These are phyloP conservation scores for Tautogolabrus adspersus DNA, from an alignment of 2,113 vertebrate species.

Conservation along the genomic window DNA sequence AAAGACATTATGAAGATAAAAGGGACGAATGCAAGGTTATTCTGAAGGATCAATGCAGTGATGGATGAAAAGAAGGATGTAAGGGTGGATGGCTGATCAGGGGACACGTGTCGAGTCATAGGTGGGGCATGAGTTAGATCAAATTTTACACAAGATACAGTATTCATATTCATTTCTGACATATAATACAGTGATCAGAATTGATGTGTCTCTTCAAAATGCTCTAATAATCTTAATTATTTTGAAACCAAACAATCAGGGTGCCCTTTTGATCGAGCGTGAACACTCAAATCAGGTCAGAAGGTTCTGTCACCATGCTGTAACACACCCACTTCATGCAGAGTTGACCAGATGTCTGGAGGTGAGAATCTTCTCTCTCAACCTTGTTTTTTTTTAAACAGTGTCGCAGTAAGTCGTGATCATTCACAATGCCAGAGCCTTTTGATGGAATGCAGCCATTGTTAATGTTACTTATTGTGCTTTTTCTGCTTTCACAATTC, in stretches of 20 bases:
- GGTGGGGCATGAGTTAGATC: background rate
- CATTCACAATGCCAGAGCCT: background rate
- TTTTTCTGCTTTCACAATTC: background rate
- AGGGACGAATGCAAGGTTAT: background rate
- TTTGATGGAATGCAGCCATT: background rate
- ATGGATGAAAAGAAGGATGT: conserved; percentile 41
- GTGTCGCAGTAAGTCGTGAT: background rate
- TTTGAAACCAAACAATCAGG: no score
- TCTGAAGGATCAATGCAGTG: conserved; percentile 5
- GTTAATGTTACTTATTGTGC: background rate
- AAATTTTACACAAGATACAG: background rate
- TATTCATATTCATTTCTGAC: background rate
- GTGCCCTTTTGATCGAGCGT: background rate
- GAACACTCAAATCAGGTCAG: background rate
- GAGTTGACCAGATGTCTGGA: background rate
- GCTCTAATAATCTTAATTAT: no score
- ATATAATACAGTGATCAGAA: no score
- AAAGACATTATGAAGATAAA: conserved; percentile 7
- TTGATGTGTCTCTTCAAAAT: no score
- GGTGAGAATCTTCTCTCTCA: conserved; percentile 6
- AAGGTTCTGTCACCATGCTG: no score
- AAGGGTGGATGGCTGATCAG: conserved; percentile 7
- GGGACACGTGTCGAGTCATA: background rate
- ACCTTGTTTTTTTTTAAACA: background rate
- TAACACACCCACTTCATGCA: background rate